These are phyloP conservation scores for Labroides dimidiatus DNA, from an alignment of 2,797 vertebrate genomes.

Conservation along the genomic window DNA sequence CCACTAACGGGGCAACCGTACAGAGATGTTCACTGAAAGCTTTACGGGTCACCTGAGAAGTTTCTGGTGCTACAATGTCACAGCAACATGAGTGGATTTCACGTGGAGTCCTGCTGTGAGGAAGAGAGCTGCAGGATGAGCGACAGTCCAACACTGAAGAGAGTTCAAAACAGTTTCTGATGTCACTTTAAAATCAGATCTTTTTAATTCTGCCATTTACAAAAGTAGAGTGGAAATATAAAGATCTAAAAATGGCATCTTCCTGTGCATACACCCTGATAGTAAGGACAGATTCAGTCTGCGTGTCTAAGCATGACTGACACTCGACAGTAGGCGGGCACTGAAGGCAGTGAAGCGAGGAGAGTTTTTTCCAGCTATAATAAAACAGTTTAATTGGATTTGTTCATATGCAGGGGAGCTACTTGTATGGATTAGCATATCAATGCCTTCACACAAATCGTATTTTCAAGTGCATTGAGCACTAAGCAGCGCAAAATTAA, in stretches of 20 bases:
- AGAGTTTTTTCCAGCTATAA: conserved; percentile 82
- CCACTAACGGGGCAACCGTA: conserved; percentile 13
- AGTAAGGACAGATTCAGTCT: conserved; percentile 52
- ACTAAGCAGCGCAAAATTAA: conserved; percentile 87
- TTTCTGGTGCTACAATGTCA: conserved; percentile 54
- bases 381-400: conserved; percentile 90
- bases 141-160: background rate
- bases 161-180: background rate
- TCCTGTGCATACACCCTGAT: conserved; percentile 19
- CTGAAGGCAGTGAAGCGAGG: conserved; percentile 79
- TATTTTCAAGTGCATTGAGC: conserved; percentile 88
- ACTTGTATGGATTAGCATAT: conserved; percentile 89
- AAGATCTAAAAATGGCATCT: background rate
- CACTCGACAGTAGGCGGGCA: conserved; percentile 74
- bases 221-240: background rate
- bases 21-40: background rate
- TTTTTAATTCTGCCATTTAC: background rate
- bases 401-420: conserved; percentile 84
- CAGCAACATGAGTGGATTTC: conserved; percentile 40
- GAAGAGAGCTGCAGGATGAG: conserved; percentile 20
- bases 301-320: conserved; percentile 78
- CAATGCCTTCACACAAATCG: conserved; percentile 88
- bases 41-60: conserved; percentile 26
- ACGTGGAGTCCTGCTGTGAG: conserved; percentile 25
- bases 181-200: background rate